Conservation (phyloP, 2,888 invertebrate species). For the Pycnomerus fuliginosus region DNA sequence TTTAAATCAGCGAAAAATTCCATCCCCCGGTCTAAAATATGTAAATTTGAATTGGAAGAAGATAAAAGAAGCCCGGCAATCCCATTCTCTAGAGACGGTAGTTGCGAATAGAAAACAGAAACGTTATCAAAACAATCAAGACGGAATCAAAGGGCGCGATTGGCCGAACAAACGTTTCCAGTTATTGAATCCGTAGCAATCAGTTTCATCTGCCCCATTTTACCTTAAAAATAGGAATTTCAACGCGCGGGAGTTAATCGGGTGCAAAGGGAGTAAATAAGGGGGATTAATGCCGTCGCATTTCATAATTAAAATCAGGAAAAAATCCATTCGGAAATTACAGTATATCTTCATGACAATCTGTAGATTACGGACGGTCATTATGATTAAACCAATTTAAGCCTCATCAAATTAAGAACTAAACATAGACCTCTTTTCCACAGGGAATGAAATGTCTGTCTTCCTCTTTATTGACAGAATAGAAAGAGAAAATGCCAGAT, state of each 20-base stretch:
- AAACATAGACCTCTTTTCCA: slow-evolving; percentile 9
- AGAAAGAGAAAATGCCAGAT: neutral
- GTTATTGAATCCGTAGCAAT: slow-evolving; percentile 47
- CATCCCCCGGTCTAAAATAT: slow-evolving; percentile 28
- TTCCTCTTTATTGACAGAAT: slow-evolving; percentile 2
- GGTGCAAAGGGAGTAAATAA: no score
- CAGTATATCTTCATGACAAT: slow-evolving; percentile 40
- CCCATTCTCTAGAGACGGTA: slow-evolving; percentile 37
- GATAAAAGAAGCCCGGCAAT: slow-evolving; percentile 33
- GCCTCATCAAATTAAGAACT: slow-evolving; percentile 42
- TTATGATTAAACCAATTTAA: slow-evolving; percentile 44
- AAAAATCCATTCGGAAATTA: slow-evolving; percentile 44
- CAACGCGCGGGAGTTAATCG: no score
- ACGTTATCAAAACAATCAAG: slow-evolving; percentile 49
- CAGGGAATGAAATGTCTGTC: slow-evolving; percentile 6
- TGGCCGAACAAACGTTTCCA: slow-evolving; percentile 45
- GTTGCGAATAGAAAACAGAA: slow-evolving; percentile 42
- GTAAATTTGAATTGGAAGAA: slow-evolving; percentile 39
- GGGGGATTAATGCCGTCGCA: no score
- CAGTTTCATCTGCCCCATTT: no score
- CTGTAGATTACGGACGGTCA: slow-evolving; percentile 43
- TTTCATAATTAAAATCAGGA: slow-evolving; percentile 42
- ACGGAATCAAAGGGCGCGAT: slow-evolving; percentile 47
- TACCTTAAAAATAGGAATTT: no score
- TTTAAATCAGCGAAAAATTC: slow-evolving; percentile 27